Evolutionary conservation across 1,140 invertebrate genomes (phyloP).

Genomic region (Atta colombica): DNA sequence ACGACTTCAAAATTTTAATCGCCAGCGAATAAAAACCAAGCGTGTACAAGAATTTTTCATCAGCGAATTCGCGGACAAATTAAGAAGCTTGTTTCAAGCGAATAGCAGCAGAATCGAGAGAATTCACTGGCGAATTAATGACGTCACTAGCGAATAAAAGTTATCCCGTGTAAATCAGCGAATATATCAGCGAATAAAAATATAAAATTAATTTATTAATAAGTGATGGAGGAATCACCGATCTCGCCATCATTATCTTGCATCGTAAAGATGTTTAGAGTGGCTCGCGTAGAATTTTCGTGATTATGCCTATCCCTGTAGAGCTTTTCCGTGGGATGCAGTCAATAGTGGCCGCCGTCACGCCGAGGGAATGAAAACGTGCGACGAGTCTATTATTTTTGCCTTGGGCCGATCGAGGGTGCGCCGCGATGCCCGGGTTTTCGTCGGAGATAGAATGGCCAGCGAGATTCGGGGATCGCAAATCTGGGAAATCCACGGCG

Average conservation of each 20-base stretch:
- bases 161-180: no score
- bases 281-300: constrained; percentile 24
- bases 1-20: no score
- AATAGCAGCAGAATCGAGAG: no score
- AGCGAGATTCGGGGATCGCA: constrained; percentile 78
- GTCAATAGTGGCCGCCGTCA: constrained; percentile 16
- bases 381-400: constrained; percentile 83
- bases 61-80: no score
- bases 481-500: constrained; percentile 85
- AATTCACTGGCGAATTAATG: no score
- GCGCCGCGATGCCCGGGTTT: constrained; percentile 66
- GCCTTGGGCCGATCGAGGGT: constrained; percentile 66
- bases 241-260: background rate
- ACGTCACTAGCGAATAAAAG: no score
- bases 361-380: constrained; percentile 62
- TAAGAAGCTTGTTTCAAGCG: no score
- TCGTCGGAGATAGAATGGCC: constrained; percentile 71
- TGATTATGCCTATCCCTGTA: constrained; percentile 29
- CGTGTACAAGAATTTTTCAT: no score
- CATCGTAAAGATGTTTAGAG: constrained; percentile 19
- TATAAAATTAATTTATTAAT: background rate
- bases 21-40: no score
- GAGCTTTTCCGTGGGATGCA: background rate
- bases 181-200: no score
- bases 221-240: background rate